Evolutionary conservation across 2,797 vertebrate genomes (phyloP), one percentile per base, ranked within the genome.

Genomic region (Nothura maculosa): DNA sequence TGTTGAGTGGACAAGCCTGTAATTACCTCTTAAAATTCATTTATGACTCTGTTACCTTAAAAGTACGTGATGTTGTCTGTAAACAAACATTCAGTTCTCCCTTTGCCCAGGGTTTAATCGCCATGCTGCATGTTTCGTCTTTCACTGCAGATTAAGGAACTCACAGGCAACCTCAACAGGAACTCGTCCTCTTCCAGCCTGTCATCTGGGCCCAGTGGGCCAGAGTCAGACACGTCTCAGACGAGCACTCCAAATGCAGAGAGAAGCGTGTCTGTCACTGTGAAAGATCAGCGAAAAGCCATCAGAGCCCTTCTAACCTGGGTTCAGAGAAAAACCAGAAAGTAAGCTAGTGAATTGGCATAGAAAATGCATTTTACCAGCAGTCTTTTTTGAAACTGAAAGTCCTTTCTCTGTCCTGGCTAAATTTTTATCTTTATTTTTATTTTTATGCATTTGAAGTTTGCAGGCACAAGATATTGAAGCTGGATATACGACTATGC

Each of bases 251-350:
- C 98, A 2, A 98, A 98, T 0, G 96, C 98, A 1, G 98, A 99
- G 88, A 98, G 97, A 74, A 98, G 88, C 42, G 69, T 97, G 73
- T 97, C 96, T 5, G 68, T 98, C 18, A 97, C 98, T 2, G 97
- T 98, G 93, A 98, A 98, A 84, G 99, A 99, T 90, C 99, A 99
- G 81, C 98, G 98, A 90, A 99, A 97, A 95, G 98, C 98, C 94
- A 99, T 99, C 96, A 98, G 98, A 96, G 98, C 98, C 38, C 98
- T 99, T 88, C 96, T 99, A 94, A 97, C 98, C 8, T 99, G 99
- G 99, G 99, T 99, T 57, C 99, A 99, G 97, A 99, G 98, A 94
- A 98, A 98, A 87, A 99, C 99, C 3, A 98, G 99, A 96, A 99
- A 99, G 99, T 99, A 97, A 98, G 99, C 43, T 20, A n/a, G 9